phyloP scores from a whole-genome alignment of 2,888 invertebrate species.

The Pterobdella sp. region DNA sequence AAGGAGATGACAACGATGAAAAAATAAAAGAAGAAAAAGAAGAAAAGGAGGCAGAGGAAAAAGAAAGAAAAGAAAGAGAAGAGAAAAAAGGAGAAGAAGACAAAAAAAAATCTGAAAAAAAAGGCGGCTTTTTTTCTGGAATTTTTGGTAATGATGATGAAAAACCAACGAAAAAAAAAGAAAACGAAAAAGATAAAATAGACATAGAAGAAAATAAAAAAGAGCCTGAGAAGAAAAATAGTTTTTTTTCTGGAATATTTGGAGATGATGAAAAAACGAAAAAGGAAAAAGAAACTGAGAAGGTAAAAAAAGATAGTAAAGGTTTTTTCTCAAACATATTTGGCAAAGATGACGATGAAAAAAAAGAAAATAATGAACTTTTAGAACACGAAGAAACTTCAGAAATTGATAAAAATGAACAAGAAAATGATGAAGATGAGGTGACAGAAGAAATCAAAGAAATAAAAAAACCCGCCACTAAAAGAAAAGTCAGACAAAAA shows the following conservation, averaged over 20 bases:
- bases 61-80: slow-evolving; percentile 6
- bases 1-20: slow-evolving; percentile 3
- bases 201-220: slow-evolving; percentile 1
- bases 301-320: background rate
- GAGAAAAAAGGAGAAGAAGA: background rate
- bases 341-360: background rate
- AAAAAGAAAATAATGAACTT: background rate
- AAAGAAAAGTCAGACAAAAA: background rate
- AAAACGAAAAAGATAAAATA: background rate
- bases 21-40: background rate
- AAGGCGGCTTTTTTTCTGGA: slow-evolving; percentile 15
- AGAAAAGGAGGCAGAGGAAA: background rate
- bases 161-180: background rate
- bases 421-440: background rate
- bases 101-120: background rate
- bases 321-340: background rate
- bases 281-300: background rate
- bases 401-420: background rate
- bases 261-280: slow-evolving; percentile 7
- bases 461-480: background rate
- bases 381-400: background rate
- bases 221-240: slow-evolving; percentile 2
- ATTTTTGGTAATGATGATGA: slow-evolving; percentile 3
- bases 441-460: background rate
- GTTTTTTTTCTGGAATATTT: slow-evolving; percentile 17